Conservation (phyloP, 2,888 invertebrate species). For the Sminthurides aquaticus region DNA sequence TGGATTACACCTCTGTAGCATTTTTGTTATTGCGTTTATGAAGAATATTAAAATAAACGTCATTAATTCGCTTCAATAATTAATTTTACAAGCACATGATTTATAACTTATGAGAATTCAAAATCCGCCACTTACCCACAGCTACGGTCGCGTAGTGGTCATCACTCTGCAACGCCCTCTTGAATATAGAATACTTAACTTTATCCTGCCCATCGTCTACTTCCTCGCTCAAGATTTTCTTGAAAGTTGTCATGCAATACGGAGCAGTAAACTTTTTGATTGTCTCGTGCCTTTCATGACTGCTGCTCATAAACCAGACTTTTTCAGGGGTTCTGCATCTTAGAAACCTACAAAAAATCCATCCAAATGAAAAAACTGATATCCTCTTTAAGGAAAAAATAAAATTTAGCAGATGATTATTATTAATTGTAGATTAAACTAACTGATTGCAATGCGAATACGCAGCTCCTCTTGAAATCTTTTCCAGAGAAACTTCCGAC, state of each 20-base stretch:
- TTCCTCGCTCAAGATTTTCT: conserved; percentile 12
- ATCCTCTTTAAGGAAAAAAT: not conserved
- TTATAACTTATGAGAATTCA: not conserved
- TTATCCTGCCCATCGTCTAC: conserved; percentile 4
- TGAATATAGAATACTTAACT: conserved; percentile 19
- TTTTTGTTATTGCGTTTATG: not conserved
- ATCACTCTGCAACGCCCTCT: conserved; percentile 51
- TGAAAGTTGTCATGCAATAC: not conserved
- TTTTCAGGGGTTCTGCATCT: conserved; percentile 46
- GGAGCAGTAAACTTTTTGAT: conserved; percentile 8
- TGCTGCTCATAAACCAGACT: conserved; percentile 13
- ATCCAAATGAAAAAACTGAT: not conserved
- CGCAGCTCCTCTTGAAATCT: conserved; percentile 58
- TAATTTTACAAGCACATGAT: not conserved
- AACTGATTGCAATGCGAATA: conserved; percentile 72
- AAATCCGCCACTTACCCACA: conserved; percentile 53
- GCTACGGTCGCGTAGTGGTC: conserved; percentile 68
- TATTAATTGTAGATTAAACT: conserved; percentile 45
- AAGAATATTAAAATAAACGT: no score
- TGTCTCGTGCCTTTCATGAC: conserved; percentile 13
- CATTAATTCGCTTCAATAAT: no score
- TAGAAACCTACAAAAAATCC: conserved; percentile 56
- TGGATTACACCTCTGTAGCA: conserved; percentile 1
- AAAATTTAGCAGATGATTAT: not conserved
- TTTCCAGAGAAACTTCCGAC: conserved; percentile 58